Percentiles rank a stretch among this genome's conserved stretches.
phyloP scores from a whole-genome alignment of 2,888 invertebrate genomes.

The Torymus auratus region DNA sequence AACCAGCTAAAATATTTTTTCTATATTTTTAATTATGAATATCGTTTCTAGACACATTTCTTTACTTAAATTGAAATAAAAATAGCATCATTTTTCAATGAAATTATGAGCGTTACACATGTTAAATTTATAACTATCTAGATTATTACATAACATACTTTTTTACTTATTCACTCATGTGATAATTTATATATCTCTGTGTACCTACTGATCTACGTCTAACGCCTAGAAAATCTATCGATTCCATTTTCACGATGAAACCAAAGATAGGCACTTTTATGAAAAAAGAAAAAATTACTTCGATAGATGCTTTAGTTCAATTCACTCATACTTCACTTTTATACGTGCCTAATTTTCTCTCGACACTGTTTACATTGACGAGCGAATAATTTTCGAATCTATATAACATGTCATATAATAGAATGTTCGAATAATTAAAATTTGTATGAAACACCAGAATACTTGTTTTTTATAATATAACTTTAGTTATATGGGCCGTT shows the following conservation, averaged over 20 bases:
- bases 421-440: constrained; percentile 11
- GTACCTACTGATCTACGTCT: constrained; percentile 70
- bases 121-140: neutral
- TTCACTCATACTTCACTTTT: constrained; percentile 60
- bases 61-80: too few relatives aligned
- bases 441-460: neutral
- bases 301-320: constrained; percentile 60
- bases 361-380: constrained; percentile 29
- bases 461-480: neutral
- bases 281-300: constrained; percentile 49
- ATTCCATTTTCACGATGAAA: constrained; percentile 49
- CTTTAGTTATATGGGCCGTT: too few relatives aligned
- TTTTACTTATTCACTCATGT: constrained; percentile 74
- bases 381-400: constrained; percentile 37
- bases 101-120: too few relatives aligned
- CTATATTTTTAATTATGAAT: too few relatives aligned
- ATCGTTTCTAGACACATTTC: too few relatives aligned
- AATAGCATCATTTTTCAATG: too few relatives aligned
- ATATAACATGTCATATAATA: constrained; percentile 9
- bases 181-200: constrained; percentile 75
- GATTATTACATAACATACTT: constrained; percentile 51
- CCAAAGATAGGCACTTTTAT: constrained; percentile 57
- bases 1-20: too few relatives aligned
- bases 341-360: constrained; percentile 61
- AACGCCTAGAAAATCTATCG: constrained; percentile 55